These are phyloP conservation scores for Thecocarcelia acutangulata DNA, from an alignment of 2,888 invertebrate genomes.

Conservation along the genomic window DNA sequence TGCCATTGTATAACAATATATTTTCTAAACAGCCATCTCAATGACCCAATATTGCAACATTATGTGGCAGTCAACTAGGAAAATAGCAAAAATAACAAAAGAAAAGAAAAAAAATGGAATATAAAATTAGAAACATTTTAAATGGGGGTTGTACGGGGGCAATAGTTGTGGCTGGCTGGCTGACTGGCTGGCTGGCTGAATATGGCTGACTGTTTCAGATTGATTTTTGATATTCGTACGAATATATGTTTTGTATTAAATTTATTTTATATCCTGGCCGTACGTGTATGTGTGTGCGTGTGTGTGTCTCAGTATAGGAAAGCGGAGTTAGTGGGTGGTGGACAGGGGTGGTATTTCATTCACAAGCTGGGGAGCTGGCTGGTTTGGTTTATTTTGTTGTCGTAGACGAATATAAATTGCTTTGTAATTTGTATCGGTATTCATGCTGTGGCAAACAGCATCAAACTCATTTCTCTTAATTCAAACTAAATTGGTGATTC, in stretches of 20 bases:
- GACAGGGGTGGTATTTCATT: background rate
- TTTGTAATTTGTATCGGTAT: constrained; percentile 77
- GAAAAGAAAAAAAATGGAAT: background rate
- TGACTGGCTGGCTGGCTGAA: too few species aligned
- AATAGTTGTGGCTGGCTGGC: constrained; percentile 56
- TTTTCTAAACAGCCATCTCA: constrained; percentile 55
- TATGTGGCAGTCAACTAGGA: constrained; percentile 53
- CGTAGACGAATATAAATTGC: constrained; percentile 73
- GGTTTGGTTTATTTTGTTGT: constrained; percentile 52
- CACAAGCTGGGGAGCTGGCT: background rate
- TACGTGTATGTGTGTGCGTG: constrained; percentile 18
- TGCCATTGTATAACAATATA: background rate
- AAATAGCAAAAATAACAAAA: too few species aligned
- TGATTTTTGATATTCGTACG: constrained; percentile 64
- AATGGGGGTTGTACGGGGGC: constrained; percentile 26
- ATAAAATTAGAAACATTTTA: constrained; percentile 35
- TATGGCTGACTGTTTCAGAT: constrained; percentile 56
- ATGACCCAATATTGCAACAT: constrained; percentile 65
- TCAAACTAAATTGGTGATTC: constrained; percentile 63
- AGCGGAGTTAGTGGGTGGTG: too few species aligned
- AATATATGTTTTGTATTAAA: constrained; percentile 45
- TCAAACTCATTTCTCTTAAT: constrained; percentile 67
- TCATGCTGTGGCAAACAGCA: constrained; percentile 69
- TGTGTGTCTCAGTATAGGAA: too few species aligned
- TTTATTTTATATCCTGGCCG: constrained; percentile 35